phyloP scores from a whole-genome alignment of 2,888 invertebrate species.

The Thera britannica region DNA sequence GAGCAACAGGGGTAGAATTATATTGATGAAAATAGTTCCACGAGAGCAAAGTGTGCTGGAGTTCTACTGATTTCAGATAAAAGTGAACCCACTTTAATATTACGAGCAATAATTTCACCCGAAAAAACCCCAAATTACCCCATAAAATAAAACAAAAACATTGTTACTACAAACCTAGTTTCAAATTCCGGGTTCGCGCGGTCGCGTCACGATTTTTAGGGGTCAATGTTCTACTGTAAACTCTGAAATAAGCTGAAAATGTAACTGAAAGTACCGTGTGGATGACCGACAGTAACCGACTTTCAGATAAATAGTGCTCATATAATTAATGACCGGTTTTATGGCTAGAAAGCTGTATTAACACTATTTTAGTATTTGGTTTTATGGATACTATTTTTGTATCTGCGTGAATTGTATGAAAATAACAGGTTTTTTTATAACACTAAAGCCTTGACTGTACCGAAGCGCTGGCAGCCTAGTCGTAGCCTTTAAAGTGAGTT shows the following conservation, averaged over 20 bases:
- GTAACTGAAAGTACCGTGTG: slow-evolving; percentile 41
- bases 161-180: slow-evolving; percentile 44
- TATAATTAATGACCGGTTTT: slow-evolving; percentile 5
- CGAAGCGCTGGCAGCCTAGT: no score
- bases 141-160: slow-evolving; percentile 22
- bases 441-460: no score
- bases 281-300: slow-evolving; percentile 27
- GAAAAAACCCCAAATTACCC: neutral
- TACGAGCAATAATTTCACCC: neutral
- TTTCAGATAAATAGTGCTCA: slow-evolving; percentile 20
- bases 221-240: slow-evolving; percentile 70
- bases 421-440: no score
- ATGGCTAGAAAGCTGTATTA: slow-evolving; percentile 2
- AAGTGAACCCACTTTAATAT: no score
- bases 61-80: no score
- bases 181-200: slow-evolving; percentile 73
- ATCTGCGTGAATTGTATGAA: no score
- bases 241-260: slow-evolving; percentile 31
- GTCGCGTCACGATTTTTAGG: slow-evolving; percentile 60
- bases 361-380: neutral
- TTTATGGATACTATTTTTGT: no score
- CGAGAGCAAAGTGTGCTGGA: no score
- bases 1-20: no score
- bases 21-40: no score
- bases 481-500: no score